phyloP scores from a whole-genome alignment of 1,140 invertebrate species.

The Lasaia peninsularis region DNA sequence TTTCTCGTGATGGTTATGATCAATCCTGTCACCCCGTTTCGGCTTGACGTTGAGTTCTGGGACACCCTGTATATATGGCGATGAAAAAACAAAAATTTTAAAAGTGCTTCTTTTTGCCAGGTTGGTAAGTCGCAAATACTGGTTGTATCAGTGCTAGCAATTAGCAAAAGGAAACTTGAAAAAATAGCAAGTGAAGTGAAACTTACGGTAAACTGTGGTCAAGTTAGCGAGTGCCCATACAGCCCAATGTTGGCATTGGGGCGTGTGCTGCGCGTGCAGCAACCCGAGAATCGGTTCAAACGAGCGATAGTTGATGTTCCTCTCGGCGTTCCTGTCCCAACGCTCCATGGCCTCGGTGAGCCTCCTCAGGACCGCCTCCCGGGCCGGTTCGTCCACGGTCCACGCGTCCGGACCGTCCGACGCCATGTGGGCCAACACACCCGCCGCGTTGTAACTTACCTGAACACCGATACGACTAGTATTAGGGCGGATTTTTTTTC shows the following conservation, averaged over 20 bases:
- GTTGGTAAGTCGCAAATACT: no score
- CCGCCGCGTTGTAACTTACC: constrained; percentile 98
- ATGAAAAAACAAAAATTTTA: no score
- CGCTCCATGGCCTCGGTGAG: constrained; percentile 90
- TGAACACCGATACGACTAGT: no score
- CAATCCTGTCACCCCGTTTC: no score
- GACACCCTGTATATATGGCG: no score
- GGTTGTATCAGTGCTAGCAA: no score
- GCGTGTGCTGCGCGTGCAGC: constrained; percentile 88
- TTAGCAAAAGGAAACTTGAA: no score
- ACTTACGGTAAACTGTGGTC: constrained; percentile 94
- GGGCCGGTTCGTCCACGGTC: constrained; percentile 83
- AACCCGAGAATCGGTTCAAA: constrained; percentile 94
- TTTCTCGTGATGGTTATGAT: no score
- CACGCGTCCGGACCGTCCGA: constrained; percentile 93
- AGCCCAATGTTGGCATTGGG: constrained; percentile 96
- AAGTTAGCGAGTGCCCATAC: constrained; percentile 98
- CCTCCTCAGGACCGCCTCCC: constrained; percentile 85
- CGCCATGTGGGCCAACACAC: constrained; percentile 95
- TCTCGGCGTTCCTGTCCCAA: constrained; percentile 91
- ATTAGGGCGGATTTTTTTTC: no score
- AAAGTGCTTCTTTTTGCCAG: no score
- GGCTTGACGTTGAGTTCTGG: no score
- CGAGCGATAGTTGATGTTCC: constrained; percentile 98
- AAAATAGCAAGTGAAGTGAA: constrained; percentile 1